A percentile compares a stretch with the other conserved stretches of the same genome.
These are phyloP conservation scores for Entelurus aequoreus DNA, from an alignment of 2,113 vertebrate species.

Conservation along the genomic window DNA sequence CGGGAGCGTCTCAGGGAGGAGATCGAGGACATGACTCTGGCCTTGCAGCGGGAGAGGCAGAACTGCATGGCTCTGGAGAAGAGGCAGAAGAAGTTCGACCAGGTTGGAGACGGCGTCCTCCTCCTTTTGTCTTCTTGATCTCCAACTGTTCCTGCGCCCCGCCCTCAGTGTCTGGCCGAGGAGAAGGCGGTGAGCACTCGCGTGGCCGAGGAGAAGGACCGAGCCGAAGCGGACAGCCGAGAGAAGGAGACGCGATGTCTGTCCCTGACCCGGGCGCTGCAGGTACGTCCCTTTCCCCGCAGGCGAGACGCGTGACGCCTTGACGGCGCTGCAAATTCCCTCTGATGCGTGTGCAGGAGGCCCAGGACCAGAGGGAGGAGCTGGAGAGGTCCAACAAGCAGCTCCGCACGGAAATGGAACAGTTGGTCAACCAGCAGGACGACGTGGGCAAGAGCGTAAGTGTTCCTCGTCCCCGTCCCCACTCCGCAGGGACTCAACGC, in stretches of 20 bases:
- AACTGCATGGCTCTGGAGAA: slow-evolving; percentile 82
- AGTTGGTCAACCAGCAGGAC: slow-evolving; percentile 85
- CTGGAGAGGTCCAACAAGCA: slow-evolving; percentile 83
- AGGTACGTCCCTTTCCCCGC: slow-evolving; percentile 36
- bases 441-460: slow-evolving; percentile 86
- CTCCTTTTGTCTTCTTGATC: neutral
- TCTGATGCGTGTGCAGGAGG: slow-evolving; percentile 61
- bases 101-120: slow-evolving; percentile 61
- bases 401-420: slow-evolving; percentile 82
- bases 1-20: slow-evolving; percentile 82
- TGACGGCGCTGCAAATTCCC: neutral
- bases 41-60: slow-evolving; percentile 83
- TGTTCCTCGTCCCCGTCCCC: slow-evolving; percentile 2
- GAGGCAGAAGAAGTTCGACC: slow-evolving; percentile 90
- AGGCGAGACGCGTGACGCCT: neutral
- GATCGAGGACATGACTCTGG: slow-evolving; percentile 81
- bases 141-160: neutral
- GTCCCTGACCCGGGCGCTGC: slow-evolving; percentile 74
- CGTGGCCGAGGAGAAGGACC: slow-evolving; percentile 80
- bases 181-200: slow-evolving; percentile 82
- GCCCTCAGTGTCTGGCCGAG: slow-evolving; percentile 79
- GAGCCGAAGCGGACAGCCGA: slow-evolving; percentile 81
- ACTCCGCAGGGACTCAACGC: slow-evolving; percentile 2
- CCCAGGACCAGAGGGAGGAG: slow-evolving; percentile 78
- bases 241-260: slow-evolving; percentile 84